Conservation (phyloP, 2,888 invertebrate genomes). For the Maniola hyperantus region DNA sequence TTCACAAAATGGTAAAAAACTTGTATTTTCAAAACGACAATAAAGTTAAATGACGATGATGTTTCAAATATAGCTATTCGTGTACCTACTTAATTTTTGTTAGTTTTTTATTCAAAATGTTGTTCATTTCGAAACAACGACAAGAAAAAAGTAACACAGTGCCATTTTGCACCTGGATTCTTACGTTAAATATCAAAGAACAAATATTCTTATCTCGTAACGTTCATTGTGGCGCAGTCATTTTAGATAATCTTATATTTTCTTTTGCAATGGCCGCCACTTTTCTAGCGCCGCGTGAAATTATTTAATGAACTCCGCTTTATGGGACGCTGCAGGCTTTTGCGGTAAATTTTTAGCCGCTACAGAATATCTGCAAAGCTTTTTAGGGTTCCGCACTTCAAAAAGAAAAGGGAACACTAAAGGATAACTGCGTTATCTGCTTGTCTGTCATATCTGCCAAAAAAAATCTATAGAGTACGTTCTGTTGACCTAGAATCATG, state of each 20-base stretch:
- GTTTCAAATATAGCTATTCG: too few relatives aligned
- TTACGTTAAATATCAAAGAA: constrained; percentile 16
- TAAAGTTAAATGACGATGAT: too few relatives aligned
- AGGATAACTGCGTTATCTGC: too few relatives aligned
- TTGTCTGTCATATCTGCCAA: too few relatives aligned
- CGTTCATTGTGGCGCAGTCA: constrained; percentile 16
- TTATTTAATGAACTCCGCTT: constrained; percentile 37
- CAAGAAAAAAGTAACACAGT: neutral
- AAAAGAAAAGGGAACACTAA: too few relatives aligned
- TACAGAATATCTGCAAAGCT: constrained; percentile 20
- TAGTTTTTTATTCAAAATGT: neutral
- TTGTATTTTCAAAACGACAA: too few relatives aligned
- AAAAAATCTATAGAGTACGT: too few relatives aligned
- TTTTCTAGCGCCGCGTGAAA: constrained; percentile 34
- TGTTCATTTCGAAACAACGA: neutral
- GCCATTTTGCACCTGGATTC: constrained; percentile 11
- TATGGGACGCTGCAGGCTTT: constrained; percentile 33
- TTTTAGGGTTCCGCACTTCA: too few relatives aligned
- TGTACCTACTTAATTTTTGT: neutral
- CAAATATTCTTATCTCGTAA: constrained; percentile 19
- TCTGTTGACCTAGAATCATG: too few relatives aligned
- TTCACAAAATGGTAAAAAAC: too few relatives aligned
- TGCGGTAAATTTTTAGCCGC: constrained; percentile 27
- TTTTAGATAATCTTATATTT: constrained; percentile 30
- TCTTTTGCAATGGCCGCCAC: constrained; percentile 28